Evolutionary conservation across 1,140 invertebrate species (phyloP), one percentile per base, ranked within the genome.

Genomic region (Maconellicoccus hirsutus): DNA sequence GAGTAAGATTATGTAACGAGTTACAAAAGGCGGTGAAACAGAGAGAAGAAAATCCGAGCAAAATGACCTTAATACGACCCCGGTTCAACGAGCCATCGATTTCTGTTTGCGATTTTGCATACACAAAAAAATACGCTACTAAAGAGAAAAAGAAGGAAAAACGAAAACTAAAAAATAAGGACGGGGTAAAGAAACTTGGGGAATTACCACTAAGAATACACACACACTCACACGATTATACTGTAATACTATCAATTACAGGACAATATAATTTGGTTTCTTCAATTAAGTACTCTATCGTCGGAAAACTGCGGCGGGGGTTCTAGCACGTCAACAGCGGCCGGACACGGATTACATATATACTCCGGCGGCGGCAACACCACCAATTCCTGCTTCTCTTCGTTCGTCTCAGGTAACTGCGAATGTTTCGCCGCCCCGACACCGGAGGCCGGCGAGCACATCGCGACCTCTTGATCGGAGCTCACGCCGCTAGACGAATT

Each of bases 401-500:
- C 25, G 25, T 26, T 66, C 2, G 25, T 8, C 22, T 90, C 90
- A 52, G 91, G 91, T 59, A 93, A 79, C 76, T 90, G 88, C 88
- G 29, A 93, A 79, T 22, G 88, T 89, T 19, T 91, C n/a, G n/a
- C n/a, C n/a, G n/a, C n/a, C n/a, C 27, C 63, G 73, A 73, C 63
- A 77, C 79, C 79, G 70, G 79, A 79, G 77, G 81, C 59, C 77
- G 79, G 71, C 21, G 87, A 79, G 76, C 79, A 79, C 77, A 81
- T 52, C 77, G 79, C 71, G 19, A 87, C 79, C 76, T 92, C 91
- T 76, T 93, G 90, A 77, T 93, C 91, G 26, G 89, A 92, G 72
- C 89, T 92, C 0, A 93, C 90, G 0, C 89, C 91, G 66, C 88
- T 92, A 8, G 89, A 92, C 72, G 89, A 92, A 78, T 92, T 93